Base-by-base conservation (phyloP, 1,140 invertebrate species). In the Ips typographus region DNA sequence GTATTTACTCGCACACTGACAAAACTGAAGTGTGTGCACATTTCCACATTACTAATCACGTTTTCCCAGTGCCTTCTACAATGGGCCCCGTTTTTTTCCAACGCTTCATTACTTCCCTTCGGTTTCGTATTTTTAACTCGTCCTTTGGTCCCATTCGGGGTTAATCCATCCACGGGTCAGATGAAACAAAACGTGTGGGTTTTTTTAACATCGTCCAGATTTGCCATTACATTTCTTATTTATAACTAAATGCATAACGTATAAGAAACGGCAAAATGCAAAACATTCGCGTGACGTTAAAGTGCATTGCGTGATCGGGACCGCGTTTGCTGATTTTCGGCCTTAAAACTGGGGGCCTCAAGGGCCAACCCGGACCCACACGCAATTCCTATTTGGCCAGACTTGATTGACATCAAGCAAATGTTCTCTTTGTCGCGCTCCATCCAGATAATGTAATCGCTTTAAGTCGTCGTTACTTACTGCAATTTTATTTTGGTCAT, bases 231-330 rank as follows among this genome's bases (percentile, higher is more conserved):
- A 22, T 22, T 22, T 22, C 22, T 22, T 22, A 22, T 22, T 22
- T 22, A 22, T 22, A 22, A 22, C 22, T 22, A 22, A 22, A 22
- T 22, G 22, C 22, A 22, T 22, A 22, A 22, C 22, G 22, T 22
- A 22, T 22, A 22, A 22, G 22, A 22, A 22, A 22, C 22, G 22
- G 22, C 22, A 22, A 22, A 52, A 61, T 68, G 65, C 65, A 60
- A 68, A 53, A 61, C 39, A 2, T 37, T 68, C 43, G 65, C 65
- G 65, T 68, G 65, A 42, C 36, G 58, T 39, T 40, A 43, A 55
- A 68, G 65, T 68, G 65, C 65, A 38, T 68, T 40, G 65, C 65
- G 65, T 68, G 65, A 66, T 66, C 51, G 36, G 56, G 56, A n/a
- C 39, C 65, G 43, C 47, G 58, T 40, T 61, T 55, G 36, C 42